These are phyloP conservation scores for Camponotus pennsylvanicus DNA, from an alignment of 1,140 invertebrate species.

Conservation along the genomic window DNA sequence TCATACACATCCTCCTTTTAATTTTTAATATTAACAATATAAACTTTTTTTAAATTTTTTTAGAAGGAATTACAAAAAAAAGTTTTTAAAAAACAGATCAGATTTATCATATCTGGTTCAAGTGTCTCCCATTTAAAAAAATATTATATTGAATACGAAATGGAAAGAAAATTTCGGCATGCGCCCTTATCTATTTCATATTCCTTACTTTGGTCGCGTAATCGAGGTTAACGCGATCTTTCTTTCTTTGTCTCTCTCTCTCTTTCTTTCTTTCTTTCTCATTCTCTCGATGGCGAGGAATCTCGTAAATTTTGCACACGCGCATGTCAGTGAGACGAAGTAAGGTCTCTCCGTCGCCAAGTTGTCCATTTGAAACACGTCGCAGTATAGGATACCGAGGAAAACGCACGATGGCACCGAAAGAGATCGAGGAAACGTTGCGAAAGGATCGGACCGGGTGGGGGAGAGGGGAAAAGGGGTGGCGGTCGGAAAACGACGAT, in stretches of 20 bases:
- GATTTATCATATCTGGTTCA: not conserved
- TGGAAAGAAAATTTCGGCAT: not conserved
- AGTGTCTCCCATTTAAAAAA: not conserved
- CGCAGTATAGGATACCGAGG: constrained; percentile 47
- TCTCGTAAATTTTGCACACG: constrained; percentile 76
- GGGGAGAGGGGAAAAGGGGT: not conserved
- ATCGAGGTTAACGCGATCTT: constrained; percentile 77
- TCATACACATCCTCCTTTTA: too few species aligned
- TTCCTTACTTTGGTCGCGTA: constrained; percentile 66
- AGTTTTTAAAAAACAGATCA: too few species aligned
- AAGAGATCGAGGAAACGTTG: constrained; percentile 68
- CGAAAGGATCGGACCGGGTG: not conserved
- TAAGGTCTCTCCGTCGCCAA: constrained; percentile 75
- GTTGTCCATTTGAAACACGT: constrained; percentile 78
- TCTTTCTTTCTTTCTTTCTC: constrained; percentile 1
- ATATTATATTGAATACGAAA: not conserved
- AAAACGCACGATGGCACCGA: constrained; percentile 57
- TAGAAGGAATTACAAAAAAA: too few species aligned
- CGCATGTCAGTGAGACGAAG: constrained; percentile 64
- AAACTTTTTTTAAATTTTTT: too few species aligned
- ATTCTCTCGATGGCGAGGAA: constrained; percentile 33
- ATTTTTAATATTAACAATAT: too few species aligned
- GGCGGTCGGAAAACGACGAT: constrained; percentile 6
- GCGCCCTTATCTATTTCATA: not conserved
- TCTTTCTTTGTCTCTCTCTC: not conserved